Evolutionary conservation across 2,888 invertebrate species (phyloP).

Genomic region (Tupiocoris notatus): DNA sequence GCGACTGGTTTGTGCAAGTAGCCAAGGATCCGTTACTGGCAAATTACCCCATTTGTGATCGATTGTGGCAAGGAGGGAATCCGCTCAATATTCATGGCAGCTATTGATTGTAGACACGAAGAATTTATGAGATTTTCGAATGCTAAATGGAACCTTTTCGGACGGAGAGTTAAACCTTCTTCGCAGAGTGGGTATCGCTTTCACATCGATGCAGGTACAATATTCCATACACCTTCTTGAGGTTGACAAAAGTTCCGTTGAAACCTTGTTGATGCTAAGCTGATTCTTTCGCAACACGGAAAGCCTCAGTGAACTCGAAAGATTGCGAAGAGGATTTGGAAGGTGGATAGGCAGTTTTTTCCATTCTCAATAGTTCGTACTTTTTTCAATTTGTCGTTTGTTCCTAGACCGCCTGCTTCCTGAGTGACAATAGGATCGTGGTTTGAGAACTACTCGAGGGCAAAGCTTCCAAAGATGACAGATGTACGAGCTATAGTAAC

Average conservation of each 20-base stretch:
- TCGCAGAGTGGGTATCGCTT: background rate
- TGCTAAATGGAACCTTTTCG: no score
- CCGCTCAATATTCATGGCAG: no score
- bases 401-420: background rate
- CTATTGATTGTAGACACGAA: no score
- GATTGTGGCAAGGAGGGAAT: no score
- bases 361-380: background rate
- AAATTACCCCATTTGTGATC: no score
- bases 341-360: background rate
- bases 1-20: no score
- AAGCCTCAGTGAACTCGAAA: background rate
- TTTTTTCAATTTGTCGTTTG: background rate
- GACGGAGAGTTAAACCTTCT: no score
- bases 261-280: background rate
- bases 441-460: background rate
- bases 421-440: background rate
- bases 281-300: background rate
- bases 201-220: background rate
- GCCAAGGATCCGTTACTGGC: no score
- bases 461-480: background rate
- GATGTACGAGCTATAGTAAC: background rate
- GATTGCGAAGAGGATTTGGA: no score
- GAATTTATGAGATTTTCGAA: no score
- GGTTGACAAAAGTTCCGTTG: background rate
- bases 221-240: background rate